Conservation (phyloP, 2,113 vertebrate species). For the Podarcis cretensis region DNA sequence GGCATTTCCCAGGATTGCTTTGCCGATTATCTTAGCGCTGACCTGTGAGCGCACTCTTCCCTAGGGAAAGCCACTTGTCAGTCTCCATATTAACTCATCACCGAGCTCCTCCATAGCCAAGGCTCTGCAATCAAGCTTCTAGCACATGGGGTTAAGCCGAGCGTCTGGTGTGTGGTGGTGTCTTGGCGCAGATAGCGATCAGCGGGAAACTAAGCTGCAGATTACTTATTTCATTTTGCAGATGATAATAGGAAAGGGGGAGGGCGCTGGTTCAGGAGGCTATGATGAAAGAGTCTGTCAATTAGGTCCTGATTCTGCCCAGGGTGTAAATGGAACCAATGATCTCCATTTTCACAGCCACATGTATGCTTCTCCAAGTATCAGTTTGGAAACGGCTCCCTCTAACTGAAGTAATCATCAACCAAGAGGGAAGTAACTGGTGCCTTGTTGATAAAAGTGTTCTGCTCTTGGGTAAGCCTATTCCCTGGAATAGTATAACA, state of each 20-base stretch:
- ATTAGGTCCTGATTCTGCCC: constrained; percentile 40
- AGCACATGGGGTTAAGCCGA: constrained; percentile 57
- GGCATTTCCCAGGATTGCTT: background rate
- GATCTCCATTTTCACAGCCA: constrained; percentile 41
- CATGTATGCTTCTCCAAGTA: constrained; percentile 39
- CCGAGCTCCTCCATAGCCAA: constrained; percentile 23
- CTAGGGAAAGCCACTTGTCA: constrained; percentile 49
- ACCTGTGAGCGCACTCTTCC: constrained; percentile 40
- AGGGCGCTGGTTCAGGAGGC: constrained; percentile 3
- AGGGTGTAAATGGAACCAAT: constrained; percentile 39
- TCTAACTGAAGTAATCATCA: constrained; percentile 23
- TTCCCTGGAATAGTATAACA: constrained; percentile 25
- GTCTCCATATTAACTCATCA: constrained; percentile 50
- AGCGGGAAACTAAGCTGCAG: constrained; percentile 59
- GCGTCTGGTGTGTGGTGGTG: constrained; percentile 49
- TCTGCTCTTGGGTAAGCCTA: constrained; percentile 39
- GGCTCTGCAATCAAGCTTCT: constrained; percentile 55
- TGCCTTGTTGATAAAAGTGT: constrained; percentile 48
- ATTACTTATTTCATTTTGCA: constrained; percentile 54
- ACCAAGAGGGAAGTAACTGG: constrained; percentile 34
- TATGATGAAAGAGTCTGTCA: constrained; percentile 16
- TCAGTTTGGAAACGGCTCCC: constrained; percentile 39
- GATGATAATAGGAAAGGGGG: constrained; percentile 38
- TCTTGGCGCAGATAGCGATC: constrained; percentile 48
- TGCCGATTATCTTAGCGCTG: constrained; percentile 51